Percentiles rank a stretch among this genome's conserved stretches.
Conservation (phyloP, 2,113 vertebrate genomes). For the Tachysurus fulvidraco region DNA sequence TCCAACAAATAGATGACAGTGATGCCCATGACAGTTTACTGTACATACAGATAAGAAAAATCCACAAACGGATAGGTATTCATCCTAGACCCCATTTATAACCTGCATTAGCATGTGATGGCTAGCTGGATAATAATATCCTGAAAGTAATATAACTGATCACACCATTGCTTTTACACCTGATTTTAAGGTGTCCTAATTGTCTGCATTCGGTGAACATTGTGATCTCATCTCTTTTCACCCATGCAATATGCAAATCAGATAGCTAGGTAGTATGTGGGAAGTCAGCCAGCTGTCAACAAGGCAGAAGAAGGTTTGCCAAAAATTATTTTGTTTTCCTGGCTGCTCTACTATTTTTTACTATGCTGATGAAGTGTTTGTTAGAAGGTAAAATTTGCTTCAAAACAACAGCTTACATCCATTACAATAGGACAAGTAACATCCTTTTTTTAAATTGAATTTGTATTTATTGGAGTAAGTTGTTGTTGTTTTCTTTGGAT, state of each 20-base stretch:
- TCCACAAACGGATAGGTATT: neutral
- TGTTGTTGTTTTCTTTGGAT: neutral
- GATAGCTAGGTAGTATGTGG: neutral
- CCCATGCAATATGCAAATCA: constrained; percentile 12
- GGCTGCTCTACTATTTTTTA: neutral
- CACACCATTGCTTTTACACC: neutral
- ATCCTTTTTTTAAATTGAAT: neutral
- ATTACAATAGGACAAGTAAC: neutral
- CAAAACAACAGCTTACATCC: neutral
- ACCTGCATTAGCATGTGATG: neutral
- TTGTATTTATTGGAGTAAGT: neutral
- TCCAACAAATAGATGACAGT: neutral
- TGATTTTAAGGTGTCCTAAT: neutral
- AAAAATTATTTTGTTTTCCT: neutral
- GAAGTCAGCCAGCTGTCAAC: constrained; percentile 28
- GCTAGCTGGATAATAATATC: constrained; percentile 1
- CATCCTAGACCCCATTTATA: neutral
- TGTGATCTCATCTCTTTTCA: constrained; percentile 14
- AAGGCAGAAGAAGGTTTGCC: neutral
- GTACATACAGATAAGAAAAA: neutral
- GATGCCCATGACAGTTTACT: neutral
- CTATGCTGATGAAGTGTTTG: neutral
- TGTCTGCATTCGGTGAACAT: neutral
- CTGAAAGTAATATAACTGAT: neutral
- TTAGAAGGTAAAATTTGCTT: neutral